Evolutionary conservation across 1,140 invertebrate species (phyloP), one percentile per base, ranked within the genome.

Genomic region (Drosophila ohnishii): DNA sequence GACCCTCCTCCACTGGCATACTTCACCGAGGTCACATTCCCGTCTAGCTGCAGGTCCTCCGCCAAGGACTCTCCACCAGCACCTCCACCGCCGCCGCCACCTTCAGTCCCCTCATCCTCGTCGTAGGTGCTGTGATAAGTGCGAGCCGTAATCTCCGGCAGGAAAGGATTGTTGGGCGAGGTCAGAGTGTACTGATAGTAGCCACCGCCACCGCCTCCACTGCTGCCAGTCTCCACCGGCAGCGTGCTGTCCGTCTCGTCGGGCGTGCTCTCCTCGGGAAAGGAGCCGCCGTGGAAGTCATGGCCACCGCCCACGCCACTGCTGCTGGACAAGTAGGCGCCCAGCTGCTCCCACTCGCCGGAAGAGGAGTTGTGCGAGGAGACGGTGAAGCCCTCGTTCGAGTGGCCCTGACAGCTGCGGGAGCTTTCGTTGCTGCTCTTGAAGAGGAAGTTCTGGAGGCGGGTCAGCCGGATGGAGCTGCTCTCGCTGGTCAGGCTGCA

Each of bases 131-230:
- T 90, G 65, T 91, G 85, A 50, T 91, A 91, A 11, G 83, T 90
- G 9, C 86, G 70, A 5, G 90, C 90, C 3, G 90, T 91, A 5
- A 91, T 91, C 66, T 91, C 90, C 16, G 90, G 90, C 39, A 91
- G 55, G 50, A 91, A 91, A 9, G 90, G 90, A 88, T 91, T 91
- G 51, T 91, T 91, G 13, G 90, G 90, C 0, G 90, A 91, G 10
- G 90, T 88, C 37, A 91, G 42, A 5, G 88, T 91, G 37, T 91
- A 91, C 48, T 91, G 90, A 58, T 91, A 91, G 51, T 91, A 91
- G 16, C 74, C 74, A 0, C 82, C 73, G 2, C 59, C 39, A 5
- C 42, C 75, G 16, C 65, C 66, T 7, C 48, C 80, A 10, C 63
- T 75, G 13, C 76, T 75, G 16, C 56, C 66, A 5, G 64, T 80